Evolutionary conservation across 1,140 invertebrate genomes (phyloP).

Genomic region (Artemia franciscana): DNA sequence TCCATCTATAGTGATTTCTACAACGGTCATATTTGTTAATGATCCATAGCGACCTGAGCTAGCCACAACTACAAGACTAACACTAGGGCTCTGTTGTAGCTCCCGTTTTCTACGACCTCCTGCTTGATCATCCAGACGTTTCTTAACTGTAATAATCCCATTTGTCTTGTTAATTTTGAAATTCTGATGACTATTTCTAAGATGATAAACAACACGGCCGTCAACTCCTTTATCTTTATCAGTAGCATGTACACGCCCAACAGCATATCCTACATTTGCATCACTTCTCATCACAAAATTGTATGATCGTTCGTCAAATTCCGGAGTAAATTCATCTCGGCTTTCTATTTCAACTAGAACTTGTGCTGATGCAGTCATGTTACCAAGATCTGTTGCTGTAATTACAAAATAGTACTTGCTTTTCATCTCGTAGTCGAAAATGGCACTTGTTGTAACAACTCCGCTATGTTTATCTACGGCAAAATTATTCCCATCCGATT

Average conservation of each 20-base stretch:
- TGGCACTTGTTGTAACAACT: slow-evolving; percentile 42
- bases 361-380: slow-evolving; percentile 41
- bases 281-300: slow-evolving; percentile 48
- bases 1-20: slow-evolving; percentile 56
- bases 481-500: slow-evolving; percentile 58
- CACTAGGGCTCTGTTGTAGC: slow-evolving; percentile 20
- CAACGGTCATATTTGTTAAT: slow-evolving; percentile 54
- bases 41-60: slow-evolving; percentile 67
- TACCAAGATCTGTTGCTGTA: slow-evolving; percentile 56
- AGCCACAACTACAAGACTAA: slow-evolving; percentile 54
- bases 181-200: slow-evolving; percentile 54
- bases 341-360: slow-evolving; percentile 70
- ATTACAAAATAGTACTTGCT: slow-evolving; percentile 62
- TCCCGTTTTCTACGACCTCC: slow-evolving; percentile 25
- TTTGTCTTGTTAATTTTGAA: slow-evolving; percentile 78
- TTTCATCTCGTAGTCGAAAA: slow-evolving; percentile 66
- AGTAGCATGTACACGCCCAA: slow-evolving; percentile 65
- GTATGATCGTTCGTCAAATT: slow-evolving; percentile 67
- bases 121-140: slow-evolving; percentile 31
- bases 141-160: slow-evolving; percentile 57
- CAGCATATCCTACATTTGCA: slow-evolving; percentile 42
- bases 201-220: slow-evolving; percentile 66
- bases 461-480: slow-evolving; percentile 47
- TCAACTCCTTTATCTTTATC: slow-evolving; percentile 76
- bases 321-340: slow-evolving; percentile 73